phyloP scores from a whole-genome alignment of 2,113 vertebrate genomes.

The Zootoca vivipara region DNA sequence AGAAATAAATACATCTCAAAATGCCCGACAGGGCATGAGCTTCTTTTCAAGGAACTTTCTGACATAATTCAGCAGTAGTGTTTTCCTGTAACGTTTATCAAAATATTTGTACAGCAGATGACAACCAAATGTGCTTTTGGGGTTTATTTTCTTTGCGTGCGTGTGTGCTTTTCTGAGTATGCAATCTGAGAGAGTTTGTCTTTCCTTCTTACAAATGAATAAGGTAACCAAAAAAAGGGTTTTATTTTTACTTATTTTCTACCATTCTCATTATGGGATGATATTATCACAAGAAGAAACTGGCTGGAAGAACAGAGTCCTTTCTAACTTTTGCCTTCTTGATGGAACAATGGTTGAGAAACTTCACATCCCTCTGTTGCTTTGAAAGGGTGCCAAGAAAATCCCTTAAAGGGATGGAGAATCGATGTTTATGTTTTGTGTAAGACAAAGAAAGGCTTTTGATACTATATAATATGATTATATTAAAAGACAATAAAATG shows the following conservation, averaged over 20 bases:
- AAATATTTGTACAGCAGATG: conserved; percentile 32
- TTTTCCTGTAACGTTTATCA: conserved; percentile 14
- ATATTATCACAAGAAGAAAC: conserved; percentile 51
- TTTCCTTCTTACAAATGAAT: conserved; percentile 23
- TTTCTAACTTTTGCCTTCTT: conserved; percentile 18
- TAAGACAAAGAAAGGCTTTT: conserved; percentile 6
- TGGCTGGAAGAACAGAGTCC: conserved; percentile 40
- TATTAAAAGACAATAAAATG: too few species aligned
- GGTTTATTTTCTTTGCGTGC: conserved; percentile 22
- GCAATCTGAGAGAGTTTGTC: not conserved
- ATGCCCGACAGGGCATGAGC: not conserved
- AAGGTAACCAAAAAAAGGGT: conserved; percentile 23
- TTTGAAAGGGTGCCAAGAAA: conserved; percentile 44
- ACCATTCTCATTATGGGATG: conserved; percentile 8
- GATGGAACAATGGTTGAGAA: conserved; percentile 41
- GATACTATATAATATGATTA: too few species aligned
- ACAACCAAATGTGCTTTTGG: not conserved
- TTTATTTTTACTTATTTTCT: not conserved
- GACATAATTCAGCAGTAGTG: conserved; percentile 15
- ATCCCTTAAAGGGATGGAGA: conserved; percentile 29
- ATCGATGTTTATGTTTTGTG: conserved; percentile 33
- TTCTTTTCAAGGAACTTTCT: conserved; percentile 34
- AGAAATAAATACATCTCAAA: conserved; percentile 40
- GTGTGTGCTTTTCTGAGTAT: not conserved
- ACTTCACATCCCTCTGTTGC: conserved; percentile 9